Conservation (phyloP, 2,888 invertebrate genomes). For the Nebria salina region DNA sequence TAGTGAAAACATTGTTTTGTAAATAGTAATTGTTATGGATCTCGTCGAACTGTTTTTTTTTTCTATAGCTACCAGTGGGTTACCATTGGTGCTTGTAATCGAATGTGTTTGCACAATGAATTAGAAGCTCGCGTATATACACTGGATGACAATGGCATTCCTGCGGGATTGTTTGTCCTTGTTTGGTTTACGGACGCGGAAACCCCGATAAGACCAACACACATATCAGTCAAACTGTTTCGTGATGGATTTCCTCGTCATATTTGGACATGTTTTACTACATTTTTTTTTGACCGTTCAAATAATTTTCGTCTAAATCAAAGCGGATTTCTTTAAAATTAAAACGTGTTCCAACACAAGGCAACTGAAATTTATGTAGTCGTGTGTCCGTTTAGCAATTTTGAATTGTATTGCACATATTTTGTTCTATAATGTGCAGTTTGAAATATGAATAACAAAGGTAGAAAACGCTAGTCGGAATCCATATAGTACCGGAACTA, state of each 20-base stretch:
- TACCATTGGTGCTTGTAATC: slow-evolving; percentile 4
- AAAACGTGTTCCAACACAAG: no score
- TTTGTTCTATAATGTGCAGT: no score
- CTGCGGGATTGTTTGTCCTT: not conserved
- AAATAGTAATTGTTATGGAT: slow-evolving; percentile 29
- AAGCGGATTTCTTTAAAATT: not conserved
- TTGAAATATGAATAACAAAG: no score
- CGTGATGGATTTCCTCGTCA: not conserved
- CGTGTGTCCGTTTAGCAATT: no score
- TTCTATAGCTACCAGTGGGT: not conserved
- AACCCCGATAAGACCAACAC: not conserved
- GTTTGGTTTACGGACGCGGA: not conserved
- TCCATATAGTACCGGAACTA: not conserved
- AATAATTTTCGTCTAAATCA: not conserved
- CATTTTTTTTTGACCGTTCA: not conserved
- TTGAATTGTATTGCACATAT: no score
- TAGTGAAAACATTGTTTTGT: slow-evolving; percentile 30
- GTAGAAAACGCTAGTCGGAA: no score
- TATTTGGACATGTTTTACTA: not conserved
- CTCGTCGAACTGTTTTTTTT: not conserved
- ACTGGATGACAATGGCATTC: not conserved
- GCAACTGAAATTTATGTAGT: no score
- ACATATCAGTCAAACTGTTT: not conserved
- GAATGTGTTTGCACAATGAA: slow-evolving; percentile 31
- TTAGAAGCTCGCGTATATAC: slow-evolving; percentile 13